Evolutionary conservation across 1,140 invertebrate species (phyloP).

Genomic region (Archivesica marissinica): DNA sequence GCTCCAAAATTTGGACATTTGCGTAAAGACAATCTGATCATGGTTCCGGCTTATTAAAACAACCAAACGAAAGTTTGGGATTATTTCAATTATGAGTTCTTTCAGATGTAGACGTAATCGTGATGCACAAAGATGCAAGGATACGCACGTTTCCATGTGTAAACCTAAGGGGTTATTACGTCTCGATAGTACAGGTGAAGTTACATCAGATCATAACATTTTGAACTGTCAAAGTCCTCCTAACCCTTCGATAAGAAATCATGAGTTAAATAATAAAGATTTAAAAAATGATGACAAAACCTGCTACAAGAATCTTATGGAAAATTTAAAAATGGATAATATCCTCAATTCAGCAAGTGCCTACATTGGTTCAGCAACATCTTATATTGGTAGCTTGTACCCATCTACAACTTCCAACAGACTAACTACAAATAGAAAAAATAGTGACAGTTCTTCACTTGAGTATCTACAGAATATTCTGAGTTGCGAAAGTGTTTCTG

Average conservation of each 20-base stretch:
- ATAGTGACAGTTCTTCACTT: not conserved
- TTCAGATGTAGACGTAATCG: not conserved
- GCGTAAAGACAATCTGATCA: conserved; percentile 2
- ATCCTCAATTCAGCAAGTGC: not conserved
- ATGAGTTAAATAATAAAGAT: not conserved
- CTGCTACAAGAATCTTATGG: not conserved
- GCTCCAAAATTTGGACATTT: conserved; percentile 42
- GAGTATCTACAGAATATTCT: not conserved
- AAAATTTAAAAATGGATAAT: not conserved
- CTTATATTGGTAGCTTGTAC: conserved; percentile 17
- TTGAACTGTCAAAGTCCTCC: not conserved
- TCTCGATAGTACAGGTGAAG: conserved; percentile 65
- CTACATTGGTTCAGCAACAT: not conserved
- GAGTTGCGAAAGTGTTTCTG: not conserved
- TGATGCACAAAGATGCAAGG: not conserved
- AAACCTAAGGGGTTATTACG: conserved; percentile 40
- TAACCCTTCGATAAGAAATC: not conserved
- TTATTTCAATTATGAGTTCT: conserved; percentile 11
- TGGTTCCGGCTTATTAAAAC: not conserved
- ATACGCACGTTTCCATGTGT: not conserved
- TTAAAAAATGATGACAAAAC: not conserved
- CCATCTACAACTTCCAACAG: not conserved
- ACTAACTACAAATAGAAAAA: not conserved
- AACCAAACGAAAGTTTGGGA: no score
- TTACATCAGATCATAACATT: conserved; percentile 43